Base-by-base conservation (phyloP, 53 echinoderm and acorn worm species). In the Paracentrotus lividus region DNA sequence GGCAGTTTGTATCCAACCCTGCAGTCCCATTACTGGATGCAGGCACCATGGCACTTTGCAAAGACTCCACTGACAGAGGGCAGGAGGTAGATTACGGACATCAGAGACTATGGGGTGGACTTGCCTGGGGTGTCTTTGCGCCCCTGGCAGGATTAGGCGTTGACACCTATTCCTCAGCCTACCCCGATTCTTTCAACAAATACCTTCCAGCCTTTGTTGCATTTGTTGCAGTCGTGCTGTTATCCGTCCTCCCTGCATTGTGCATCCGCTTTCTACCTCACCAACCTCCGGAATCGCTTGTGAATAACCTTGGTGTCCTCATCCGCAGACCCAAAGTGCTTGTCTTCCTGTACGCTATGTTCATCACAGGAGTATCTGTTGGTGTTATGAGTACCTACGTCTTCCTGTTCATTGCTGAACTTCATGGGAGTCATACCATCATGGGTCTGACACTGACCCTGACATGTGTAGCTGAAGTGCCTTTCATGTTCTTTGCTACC, bases 401-500 rank as follows among this genome's bases (percentile, higher is more conserved):
- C 24, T 99, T 99, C 92, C 76, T 99, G 55, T 99, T 96, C 88
- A 87, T 99, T 20, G 95, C 94, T 34, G 97, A 99, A 42, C 85
- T 99, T 43, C 42, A 91, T 32, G 94, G 93, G 9, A 91, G 95
- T 44, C 94, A 96, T 76, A 64, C 93, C 2, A 81, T 99, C 6
- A 99, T 99, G 99, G 99, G 99, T 2, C 67, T 99, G 42, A 96
- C 97, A 3, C 67, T 96, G 26, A 97, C 97, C 24, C 84, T 97
- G 16, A 96, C 95, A 20, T 96, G 99, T 85, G 5, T 96, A 5
- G 93, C 97, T 1, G 97, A 97, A 95, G 93, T 97, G 2, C 96
- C 97, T 23, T 96, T 97, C 85, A 94, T 99, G 94, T 97, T 94
- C 72, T 95, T 96, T 49, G 92, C 96, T 20, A 84, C 93, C 10